Percentiles rank a stretch among this genome's conserved stretches.
These are phyloP conservation scores for Phyllotreta cruciferae DNA, from an alignment of 2,888 invertebrate genomes.

Conservation along the genomic window DNA sequence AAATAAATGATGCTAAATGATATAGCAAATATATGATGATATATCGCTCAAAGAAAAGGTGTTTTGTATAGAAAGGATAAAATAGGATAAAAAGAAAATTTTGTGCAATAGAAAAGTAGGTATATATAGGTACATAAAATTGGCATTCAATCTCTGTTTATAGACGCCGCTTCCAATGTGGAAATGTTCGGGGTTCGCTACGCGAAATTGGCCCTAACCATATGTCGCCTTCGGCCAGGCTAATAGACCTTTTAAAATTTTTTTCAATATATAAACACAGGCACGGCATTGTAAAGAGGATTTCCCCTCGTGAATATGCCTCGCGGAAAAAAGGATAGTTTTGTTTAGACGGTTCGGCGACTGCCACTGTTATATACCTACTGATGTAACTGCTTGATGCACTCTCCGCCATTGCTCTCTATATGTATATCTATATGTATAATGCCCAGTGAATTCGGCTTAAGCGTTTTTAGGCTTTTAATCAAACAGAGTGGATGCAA, in stretches of 20 bases:
- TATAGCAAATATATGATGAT: too few relatives aligned
- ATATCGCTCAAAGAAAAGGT: too few relatives aligned
- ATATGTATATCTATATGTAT: too few relatives aligned
- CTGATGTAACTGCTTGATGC: too few relatives aligned
- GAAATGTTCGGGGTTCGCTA: constrained; percentile 23
- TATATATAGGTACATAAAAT: neutral
- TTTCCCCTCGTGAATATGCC: constrained; percentile 31
- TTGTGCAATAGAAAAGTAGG: neutral
- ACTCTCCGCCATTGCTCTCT: too few relatives aligned
- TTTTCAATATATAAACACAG: constrained; percentile 33
- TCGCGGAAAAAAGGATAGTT: constrained; percentile 30
- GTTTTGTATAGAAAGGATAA: too few relatives aligned
- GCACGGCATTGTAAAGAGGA: constrained; percentile 30
- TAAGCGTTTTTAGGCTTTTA: too few relatives aligned
- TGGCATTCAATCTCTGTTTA: constrained; percentile 10
- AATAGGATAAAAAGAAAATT: neutral
- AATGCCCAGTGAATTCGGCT: too few relatives aligned
- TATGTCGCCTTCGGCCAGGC: constrained; percentile 39
- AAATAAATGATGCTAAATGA: too few relatives aligned
- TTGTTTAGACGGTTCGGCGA: constrained; percentile 28
- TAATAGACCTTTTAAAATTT: constrained; percentile 38
- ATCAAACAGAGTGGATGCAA: too few relatives aligned
- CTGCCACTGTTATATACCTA: constrained; percentile 13
- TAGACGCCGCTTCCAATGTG: neutral
- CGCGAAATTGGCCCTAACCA: constrained; percentile 33